phyloP scores from a whole-genome alignment of 2,113 vertebrate species.

The Egretta garzetta region DNA sequence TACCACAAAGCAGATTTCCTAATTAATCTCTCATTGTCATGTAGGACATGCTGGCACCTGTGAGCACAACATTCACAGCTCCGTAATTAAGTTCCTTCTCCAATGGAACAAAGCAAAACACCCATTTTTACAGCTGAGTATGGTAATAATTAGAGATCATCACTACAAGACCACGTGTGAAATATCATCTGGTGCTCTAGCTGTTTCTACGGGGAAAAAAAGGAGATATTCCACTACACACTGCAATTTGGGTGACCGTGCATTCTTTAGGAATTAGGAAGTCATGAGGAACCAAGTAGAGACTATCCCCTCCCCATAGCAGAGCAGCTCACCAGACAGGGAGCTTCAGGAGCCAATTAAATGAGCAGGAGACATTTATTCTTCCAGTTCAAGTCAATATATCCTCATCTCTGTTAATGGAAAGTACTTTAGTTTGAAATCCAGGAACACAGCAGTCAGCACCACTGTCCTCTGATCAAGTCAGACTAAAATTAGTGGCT shows the following conservation, averaged over 20 bases:
- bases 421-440: not conserved
- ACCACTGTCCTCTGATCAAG: not conserved
- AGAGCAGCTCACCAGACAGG: not conserved
- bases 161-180: accelerated
- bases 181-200: not conserved
- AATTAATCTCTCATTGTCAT: not conserved
- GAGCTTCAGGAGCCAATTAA: not conserved
- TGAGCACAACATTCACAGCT: not conserved
- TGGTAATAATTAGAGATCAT: not conserved
- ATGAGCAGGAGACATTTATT: not conserved
- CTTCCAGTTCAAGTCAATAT: not conserved
- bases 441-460: not conserved
- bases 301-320: not conserved
- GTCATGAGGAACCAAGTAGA: not conserved
- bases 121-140: not conserved
- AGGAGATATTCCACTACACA: not conserved
- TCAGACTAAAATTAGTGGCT: not conserved
- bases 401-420: conserved; percentile 39
- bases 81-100: conserved; percentile 16
- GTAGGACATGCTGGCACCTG: not conserved
- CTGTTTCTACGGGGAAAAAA: not conserved
- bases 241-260: not conserved
- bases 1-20: not conserved
- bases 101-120: not conserved
- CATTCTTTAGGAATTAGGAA: not conserved